These are phyloP conservation scores for Stichodactyla helianthus DNA, from an alignment of 64 coral and sea anemone genomes.

Conservation along the genomic window DNA sequence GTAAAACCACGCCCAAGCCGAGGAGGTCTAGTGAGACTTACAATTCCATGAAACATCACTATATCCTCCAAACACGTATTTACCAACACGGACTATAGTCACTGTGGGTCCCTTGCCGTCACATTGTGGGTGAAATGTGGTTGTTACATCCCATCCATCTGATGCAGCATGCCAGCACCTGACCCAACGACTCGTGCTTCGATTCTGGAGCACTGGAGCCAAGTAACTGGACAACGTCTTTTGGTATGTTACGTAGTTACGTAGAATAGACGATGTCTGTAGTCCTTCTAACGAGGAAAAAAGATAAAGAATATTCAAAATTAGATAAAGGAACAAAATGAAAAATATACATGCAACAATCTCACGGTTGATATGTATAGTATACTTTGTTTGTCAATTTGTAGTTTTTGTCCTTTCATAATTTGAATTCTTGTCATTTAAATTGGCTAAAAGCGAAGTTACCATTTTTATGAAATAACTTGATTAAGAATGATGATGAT, in stretches of 20 bases:
- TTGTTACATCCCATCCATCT: slow-evolving; percentile 1
- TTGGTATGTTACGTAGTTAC: neutral
- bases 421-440: too few relatives aligned
- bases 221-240: neutral
- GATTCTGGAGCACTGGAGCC: neutral
- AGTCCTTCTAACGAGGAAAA: neutral
- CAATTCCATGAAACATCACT: neutral
- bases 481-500: too few relatives aligned
- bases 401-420: too few relatives aligned
- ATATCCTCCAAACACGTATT: neutral
- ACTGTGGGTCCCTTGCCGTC: neutral
- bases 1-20: too few relatives aligned
- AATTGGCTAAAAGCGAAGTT: too few relatives aligned
- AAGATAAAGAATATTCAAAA: neutral
- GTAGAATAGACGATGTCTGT: neutral
- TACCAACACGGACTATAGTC: neutral
- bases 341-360: too few relatives aligned
- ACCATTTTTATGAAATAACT: too few relatives aligned
- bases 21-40: neutral
- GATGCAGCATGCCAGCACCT: neutral
- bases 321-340: too few relatives aligned
- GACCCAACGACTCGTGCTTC: neutral
- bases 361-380: too few relatives aligned
- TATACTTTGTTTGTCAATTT: too few relatives aligned
- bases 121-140: neutral